Conservation (phyloP, 1,140 invertebrate genomes). For the Pseudomyrmex pallidus region DNA sequence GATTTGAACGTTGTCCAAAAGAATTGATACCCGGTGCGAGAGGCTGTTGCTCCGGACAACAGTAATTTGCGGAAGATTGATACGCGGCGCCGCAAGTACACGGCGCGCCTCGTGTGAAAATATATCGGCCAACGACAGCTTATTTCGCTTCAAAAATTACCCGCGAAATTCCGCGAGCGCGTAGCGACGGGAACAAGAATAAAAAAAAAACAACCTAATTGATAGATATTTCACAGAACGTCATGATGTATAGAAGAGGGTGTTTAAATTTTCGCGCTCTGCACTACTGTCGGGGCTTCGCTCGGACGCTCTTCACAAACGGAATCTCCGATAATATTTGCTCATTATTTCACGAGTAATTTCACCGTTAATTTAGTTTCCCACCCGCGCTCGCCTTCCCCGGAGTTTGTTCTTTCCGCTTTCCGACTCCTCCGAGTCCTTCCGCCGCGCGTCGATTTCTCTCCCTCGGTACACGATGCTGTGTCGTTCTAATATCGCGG, state of each 20-base stretch:
- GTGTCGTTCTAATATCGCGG: constrained; percentile 31
- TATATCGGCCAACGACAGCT: constrained; percentile 18
- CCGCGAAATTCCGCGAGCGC: constrained; percentile 9
- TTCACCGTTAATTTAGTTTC: constrained; percentile 52
- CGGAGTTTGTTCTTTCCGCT: constrained; percentile 32
- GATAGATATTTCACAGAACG: constrained; percentile 45
- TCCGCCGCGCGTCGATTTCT: background rate
- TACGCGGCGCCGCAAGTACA: constrained; percentile 40
- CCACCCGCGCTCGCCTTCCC: background rate
- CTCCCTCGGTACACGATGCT: too few relatives aligned
- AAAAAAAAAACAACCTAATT: constrained; percentile 35
- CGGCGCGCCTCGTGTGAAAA: constrained; percentile 18
- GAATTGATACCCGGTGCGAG: constrained; percentile 44
- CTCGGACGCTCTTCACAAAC: background rate
- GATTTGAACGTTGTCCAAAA: constrained; percentile 49
- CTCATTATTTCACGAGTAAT: constrained; percentile 55
- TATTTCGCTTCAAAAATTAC: constrained; percentile 6
- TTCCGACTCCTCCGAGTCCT: constrained; percentile 11
- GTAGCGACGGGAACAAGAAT: background rate
- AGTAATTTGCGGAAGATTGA: constrained; percentile 59
- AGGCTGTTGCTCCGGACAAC: constrained; percentile 42
- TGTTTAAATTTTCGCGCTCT: background rate
- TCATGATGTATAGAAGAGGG: background rate
- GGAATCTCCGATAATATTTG: constrained; percentile 56
- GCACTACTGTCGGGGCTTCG: background rate